Conservation (phyloP, 2,113 vertebrate genomes). For the Jaculus jaculus region DNA sequence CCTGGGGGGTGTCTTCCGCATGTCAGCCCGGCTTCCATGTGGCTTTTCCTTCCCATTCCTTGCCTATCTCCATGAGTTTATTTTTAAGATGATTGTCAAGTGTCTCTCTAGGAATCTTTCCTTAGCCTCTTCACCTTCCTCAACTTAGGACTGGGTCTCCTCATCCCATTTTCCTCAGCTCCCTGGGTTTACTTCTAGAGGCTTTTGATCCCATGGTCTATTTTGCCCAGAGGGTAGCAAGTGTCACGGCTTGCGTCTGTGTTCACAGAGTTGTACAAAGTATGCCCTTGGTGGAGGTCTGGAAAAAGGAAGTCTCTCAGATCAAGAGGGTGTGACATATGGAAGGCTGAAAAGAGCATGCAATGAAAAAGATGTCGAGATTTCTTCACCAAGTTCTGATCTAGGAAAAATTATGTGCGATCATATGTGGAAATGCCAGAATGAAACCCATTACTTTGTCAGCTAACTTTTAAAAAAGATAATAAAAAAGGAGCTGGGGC, state of each 20-base stretch:
- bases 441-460: neutral
- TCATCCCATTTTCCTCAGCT: neutral
- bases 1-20: rapidly evolving
- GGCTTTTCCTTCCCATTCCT: neutral
- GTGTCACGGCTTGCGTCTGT: neutral
- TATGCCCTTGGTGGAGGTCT: neutral
- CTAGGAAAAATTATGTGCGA: neutral
- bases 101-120: neutral
- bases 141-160: neutral
- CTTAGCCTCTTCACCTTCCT: neutral
- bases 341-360: neutral
- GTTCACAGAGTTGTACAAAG: neutral
- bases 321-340: neutral
- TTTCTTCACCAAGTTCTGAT: neutral
- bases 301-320: neutral
- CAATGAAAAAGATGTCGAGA: neutral
- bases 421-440: neutral
- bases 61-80: neutral
- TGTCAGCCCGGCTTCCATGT: neutral
- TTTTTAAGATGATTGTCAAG: neutral
- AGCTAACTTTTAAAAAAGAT: neutral
- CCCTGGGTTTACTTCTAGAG: neutral
- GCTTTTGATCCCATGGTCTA: neutral
- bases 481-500: neutral
- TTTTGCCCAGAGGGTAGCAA: neutral